A percentile compares a stretch with the other conserved stretches of the same genome.
Evolutionary conservation across 2,888 invertebrate species (phyloP).

Genomic region (Thymelicus sylvestris): DNA sequence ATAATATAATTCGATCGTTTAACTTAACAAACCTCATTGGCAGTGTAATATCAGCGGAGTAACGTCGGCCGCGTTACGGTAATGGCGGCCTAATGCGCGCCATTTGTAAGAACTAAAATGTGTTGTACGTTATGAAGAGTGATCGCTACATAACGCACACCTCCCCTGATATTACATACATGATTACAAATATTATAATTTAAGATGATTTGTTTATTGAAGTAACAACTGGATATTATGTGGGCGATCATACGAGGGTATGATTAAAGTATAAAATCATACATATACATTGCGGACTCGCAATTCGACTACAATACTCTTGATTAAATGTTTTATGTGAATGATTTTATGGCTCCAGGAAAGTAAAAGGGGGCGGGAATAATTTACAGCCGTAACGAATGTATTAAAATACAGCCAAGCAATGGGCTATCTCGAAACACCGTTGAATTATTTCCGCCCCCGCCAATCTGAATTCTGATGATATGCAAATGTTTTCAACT

Average conservation of each 20-base stretch:
- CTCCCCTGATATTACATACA: conserved; percentile 51
- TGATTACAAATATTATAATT: conserved; percentile 44
- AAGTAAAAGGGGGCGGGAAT: conserved; percentile 52
- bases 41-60: conserved; percentile 65
- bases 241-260: conserved; percentile 47
- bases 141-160: conserved; percentile 7
- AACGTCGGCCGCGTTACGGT: conserved; percentile 34
- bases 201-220: conserved; percentile 28
- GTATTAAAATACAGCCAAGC: conserved; percentile 44
- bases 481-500: conserved; percentile 49
- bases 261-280: conserved; percentile 50
- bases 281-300: conserved; percentile 45
- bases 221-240: conserved; percentile 40
- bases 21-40: conserved; percentile 61
- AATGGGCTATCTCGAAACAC: conserved; percentile 45
- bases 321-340: conserved; percentile 43
- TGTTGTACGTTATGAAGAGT: conserved; percentile 17
- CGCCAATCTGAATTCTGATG: conserved; percentile 46
- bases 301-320: conserved; percentile 12
- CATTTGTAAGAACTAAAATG: conserved; percentile 40
- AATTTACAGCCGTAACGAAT: conserved; percentile 46
- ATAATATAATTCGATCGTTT: conserved; percentile 54
- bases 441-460: conserved; percentile 49
- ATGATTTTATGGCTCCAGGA: conserved; percentile 51
- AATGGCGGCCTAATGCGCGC: conserved; percentile 38